Conservation (phyloP, 2,113 vertebrate species). For the Lamprologus lemairii region DNA sequence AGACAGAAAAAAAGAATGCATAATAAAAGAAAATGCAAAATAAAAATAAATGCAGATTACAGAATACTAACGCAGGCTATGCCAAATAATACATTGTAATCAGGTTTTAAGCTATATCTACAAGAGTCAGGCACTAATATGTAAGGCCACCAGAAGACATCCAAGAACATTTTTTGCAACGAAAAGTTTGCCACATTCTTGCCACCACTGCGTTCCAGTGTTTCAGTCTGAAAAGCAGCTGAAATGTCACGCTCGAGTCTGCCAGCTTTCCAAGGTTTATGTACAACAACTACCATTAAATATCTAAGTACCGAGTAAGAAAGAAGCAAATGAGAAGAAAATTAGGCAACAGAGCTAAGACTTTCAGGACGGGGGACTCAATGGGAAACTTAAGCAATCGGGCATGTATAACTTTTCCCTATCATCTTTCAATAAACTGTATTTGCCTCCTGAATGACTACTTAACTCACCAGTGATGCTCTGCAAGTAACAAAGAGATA, state of each 20-base stretch:
- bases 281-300: background rate
- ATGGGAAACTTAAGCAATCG: background rate
- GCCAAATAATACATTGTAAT: background rate
- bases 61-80: background rate
- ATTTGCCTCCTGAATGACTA: background rate
- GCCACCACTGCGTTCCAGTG: background rate
- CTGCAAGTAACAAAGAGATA: background rate
- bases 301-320: background rate
- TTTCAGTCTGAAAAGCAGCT: background rate
- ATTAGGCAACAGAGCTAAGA: background rate
- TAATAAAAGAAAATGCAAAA: background rate
- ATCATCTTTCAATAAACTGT: background rate
- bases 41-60: background rate
- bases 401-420: background rate
- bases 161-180: background rate
- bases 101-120: background rate
- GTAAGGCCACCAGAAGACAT: background rate
- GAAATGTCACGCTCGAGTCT: fast-evolving
- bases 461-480: background rate
- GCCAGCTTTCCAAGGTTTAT: background rate
- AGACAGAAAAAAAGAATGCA: background rate
- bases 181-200: background rate
- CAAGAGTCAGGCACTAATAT: background rate
- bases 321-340: background rate
- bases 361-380: fast-evolving